Evolutionary conservation across 2,797 vertebrate genomes (phyloP), one percentile per base, ranked within the genome.

Genomic region (Pogonophryne albipinna): DNA sequence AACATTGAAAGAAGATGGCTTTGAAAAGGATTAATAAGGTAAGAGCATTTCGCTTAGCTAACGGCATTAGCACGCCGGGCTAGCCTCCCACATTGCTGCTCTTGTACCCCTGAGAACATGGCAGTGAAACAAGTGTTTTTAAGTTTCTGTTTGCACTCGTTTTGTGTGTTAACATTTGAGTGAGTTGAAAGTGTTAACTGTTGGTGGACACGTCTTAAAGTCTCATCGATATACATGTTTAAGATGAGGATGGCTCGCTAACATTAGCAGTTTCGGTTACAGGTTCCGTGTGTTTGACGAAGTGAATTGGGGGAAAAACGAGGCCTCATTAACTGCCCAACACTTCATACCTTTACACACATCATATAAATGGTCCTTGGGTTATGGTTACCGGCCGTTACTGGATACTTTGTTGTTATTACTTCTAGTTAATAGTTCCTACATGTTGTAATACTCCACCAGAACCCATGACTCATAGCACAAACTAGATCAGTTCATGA

Each of bases 11-110:
- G 73, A 94, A 89, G 89, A 96, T 96, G 95, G 95, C 95, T 74
- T 85, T 96, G 90, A 96, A 96, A 89, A 80, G 95, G 92, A 96
- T 96, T 68, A 89, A 95, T 86, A 96, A 95, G 95, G 95, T 95
- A 86, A 89, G 89, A 59, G 6, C 45, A n/a, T 66, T 52, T 56
- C 67, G 67, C 44, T 47, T 53, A 34, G 76, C 53, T 65, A 51
- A 23, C 42, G 11, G 17, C 0, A 1, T 52, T 80, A 72, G 76
- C 84, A 60, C 38, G 38, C 58, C 38, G 49, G 42, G 69, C 68
- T 90, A 93, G 90, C 88, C 85, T 84, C 84, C 82, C 81, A 67
- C 74, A 63, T 72, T 62, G 57, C 69, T 17, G 58, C 20, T 65
- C 2, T 13, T 34, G 63, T 23, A 42, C 78, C 17, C 60, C 23